phyloP scores from a whole-genome alignment of 2,888 invertebrate species.

The Penaeus monodon region DNA sequence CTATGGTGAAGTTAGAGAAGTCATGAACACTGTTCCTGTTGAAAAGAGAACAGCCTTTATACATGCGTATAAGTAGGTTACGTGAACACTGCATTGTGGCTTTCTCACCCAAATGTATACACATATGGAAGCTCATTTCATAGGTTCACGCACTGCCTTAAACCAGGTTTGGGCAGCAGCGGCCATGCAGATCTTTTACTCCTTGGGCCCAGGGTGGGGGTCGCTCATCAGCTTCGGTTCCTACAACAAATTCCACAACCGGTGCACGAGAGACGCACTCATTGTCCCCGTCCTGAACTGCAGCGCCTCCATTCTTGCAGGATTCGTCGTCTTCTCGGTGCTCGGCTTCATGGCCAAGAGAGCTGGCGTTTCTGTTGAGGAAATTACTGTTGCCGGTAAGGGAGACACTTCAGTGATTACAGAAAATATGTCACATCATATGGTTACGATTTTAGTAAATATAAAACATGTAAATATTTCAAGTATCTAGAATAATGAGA shows the following conservation, averaged over 20 bases:
- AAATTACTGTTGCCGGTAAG: constrained; percentile 80
- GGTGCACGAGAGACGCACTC: constrained; percentile 79
- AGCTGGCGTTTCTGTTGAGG: constrained; percentile 80
- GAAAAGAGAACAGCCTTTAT: too few relatives aligned
- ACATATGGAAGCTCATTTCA: neutral
- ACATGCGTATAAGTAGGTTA: too few relatives aligned
- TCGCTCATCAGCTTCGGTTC: constrained; percentile 88
- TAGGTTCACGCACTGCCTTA: neutral
- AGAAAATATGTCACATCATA: too few relatives aligned
- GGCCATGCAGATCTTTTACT: constrained; percentile 92
- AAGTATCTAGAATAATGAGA: too few relatives aligned
- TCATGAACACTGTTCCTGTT: neutral
- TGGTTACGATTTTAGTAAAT: too few relatives aligned
- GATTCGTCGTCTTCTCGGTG: constrained; percentile 85
- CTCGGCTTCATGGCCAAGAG: constrained; percentile 81
- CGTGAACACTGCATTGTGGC: neutral
- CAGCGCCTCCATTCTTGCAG: constrained; percentile 82
- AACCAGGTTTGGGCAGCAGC: constrained; percentile 90
- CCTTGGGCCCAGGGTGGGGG: constrained; percentile 89
- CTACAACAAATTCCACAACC: constrained; percentile 82
- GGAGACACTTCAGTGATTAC: too few relatives aligned
- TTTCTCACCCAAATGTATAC: neutral
- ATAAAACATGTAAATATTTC: too few relatives aligned
- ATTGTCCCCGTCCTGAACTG: constrained; percentile 81
- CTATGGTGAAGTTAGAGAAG: neutral